A percentile compares a stretch with the other conserved stretches of the same genome.
Conservation (phyloP, 2,888 invertebrate species). For the Meliscaeva auricollis region DNA sequence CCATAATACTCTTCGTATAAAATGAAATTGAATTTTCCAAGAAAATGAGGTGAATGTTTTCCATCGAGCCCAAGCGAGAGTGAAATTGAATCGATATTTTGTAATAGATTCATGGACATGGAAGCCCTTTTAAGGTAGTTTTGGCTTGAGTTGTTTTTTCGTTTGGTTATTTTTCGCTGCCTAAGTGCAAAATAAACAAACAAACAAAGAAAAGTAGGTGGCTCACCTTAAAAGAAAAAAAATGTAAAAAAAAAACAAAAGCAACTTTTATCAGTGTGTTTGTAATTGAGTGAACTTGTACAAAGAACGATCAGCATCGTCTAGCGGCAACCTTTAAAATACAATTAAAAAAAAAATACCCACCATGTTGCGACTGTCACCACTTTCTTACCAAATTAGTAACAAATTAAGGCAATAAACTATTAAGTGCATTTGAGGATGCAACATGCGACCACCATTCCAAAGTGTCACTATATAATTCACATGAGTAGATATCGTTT, state of each 20-base stretch:
- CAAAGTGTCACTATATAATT: conserved; percentile 55
- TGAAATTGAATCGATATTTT: conserved; percentile 73
- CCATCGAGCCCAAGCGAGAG: conserved; percentile 63
- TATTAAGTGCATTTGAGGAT: conserved; percentile 62
- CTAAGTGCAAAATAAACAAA: not conserved
- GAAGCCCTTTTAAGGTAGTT: conserved; percentile 63
- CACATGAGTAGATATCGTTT: conserved; percentile 33
- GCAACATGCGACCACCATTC: conserved; percentile 48
- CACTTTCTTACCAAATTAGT: conserved; percentile 66
- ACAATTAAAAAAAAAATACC: conserved; percentile 18
- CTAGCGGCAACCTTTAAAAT: conserved; percentile 18
- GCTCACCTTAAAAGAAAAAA: conserved; percentile 52
- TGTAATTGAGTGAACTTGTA: conserved; percentile 47
- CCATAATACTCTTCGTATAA: not conserved
- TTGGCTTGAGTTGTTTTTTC: conserved; percentile 32
- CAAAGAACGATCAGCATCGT: conserved; percentile 17
- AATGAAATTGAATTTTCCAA: conserved; percentile 54
- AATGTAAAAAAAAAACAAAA: not conserved
- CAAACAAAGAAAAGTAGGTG: conserved; percentile 54
- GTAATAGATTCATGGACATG: conserved; percentile 72
- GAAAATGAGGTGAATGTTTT: conserved; percentile 69
- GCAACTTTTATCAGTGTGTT: not conserved
- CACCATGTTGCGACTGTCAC: conserved; percentile 41
- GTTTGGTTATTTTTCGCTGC: conserved; percentile 30
- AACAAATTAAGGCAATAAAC: conserved; percentile 69